Evolutionary conservation across 2,113 vertebrate genomes (phyloP).

Genomic region (Nesospiza acunhae): DNA sequence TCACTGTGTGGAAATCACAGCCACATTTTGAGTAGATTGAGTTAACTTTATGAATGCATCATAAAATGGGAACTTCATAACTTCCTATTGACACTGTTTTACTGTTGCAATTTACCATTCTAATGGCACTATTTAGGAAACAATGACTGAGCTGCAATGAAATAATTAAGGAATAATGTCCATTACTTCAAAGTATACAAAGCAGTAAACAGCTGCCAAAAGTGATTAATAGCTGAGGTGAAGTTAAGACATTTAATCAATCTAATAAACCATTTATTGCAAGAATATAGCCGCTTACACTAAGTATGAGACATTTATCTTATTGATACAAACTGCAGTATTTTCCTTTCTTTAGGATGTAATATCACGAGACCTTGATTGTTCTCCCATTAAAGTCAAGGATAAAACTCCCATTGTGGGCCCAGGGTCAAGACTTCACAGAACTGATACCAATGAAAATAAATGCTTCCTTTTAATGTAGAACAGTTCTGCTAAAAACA

Average conservation of each 20-base stretch:
- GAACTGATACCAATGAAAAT: slow-evolving; percentile 36
- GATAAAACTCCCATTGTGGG: slow-evolving; percentile 32
- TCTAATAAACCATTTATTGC: slow-evolving; percentile 58
- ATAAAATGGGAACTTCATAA: slow-evolving; percentile 36
- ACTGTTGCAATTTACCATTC: slow-evolving; percentile 48
- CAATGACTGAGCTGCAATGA: slow-evolving; percentile 42
- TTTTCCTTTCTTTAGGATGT: slow-evolving; percentile 39
- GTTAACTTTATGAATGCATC: slow-evolving; percentile 14
- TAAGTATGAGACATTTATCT: slow-evolving; percentile 36
- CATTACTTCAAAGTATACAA: slow-evolving; percentile 44
- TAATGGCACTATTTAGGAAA: slow-evolving; percentile 56
- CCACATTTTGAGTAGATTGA: neutral
- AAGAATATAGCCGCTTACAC: neutral
- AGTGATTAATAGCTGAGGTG: slow-evolving; percentile 59
- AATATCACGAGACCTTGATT: slow-evolving; percentile 19
- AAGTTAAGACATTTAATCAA: slow-evolving; percentile 52
- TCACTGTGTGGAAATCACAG: neutral
- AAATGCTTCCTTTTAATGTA: slow-evolving; percentile 45
- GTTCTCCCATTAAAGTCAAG: slow-evolving; percentile 54
- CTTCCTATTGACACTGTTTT: slow-evolving; percentile 12
- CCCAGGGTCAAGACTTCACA: slow-evolving; percentile 36
- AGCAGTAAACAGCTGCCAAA: slow-evolving; percentile 60
- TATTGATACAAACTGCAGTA: slow-evolving; percentile 5
- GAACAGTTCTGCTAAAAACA: neutral
- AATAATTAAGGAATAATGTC: slow-evolving; percentile 65